Conservation (phyloP, 2,797 vertebrate genomes). For the Coregonus sp. region DNA sequence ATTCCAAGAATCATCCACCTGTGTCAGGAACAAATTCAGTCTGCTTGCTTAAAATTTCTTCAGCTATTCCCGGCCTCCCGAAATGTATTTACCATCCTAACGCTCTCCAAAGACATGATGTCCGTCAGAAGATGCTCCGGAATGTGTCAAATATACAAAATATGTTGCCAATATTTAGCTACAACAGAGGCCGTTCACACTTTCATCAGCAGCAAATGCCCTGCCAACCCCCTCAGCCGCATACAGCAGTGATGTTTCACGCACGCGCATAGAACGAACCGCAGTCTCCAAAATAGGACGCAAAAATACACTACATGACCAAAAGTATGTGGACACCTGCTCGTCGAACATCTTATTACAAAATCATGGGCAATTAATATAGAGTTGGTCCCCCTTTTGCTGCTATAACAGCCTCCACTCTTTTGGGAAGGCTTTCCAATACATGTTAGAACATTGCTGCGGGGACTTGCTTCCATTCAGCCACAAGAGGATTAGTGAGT, state of each 20-base stretch:
- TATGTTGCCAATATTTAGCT: no score
- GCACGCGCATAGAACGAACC: constrained; percentile 69
- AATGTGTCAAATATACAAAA: background rate
- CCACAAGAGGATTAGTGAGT: no score
- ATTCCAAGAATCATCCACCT: constrained; percentile 3
- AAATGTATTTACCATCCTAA: background rate
- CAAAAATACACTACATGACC: background rate
- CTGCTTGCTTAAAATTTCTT: background rate
- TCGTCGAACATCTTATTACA: no score
- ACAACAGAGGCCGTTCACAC: background rate
- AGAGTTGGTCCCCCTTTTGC: no score
- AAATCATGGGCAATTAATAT: no score
- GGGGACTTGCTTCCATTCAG: no score
- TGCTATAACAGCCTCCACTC: no score
- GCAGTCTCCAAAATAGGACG: constrained; percentile 51
- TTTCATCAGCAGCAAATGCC: constrained; percentile 46
- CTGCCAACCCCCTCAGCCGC: constrained; percentile 63
- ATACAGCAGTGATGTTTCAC: constrained; percentile 70
- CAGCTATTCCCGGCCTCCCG: background rate
- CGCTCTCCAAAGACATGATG: background rate
- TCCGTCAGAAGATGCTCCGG: background rate
- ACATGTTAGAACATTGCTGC: no score
- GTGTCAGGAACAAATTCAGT: constrained; percentile 1
- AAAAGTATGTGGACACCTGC: no score
- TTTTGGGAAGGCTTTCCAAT: no score